phyloP scores from a whole-genome alignment of 2,797 vertebrate genomes.

The Oryzias dopingdopingensis region DNA sequence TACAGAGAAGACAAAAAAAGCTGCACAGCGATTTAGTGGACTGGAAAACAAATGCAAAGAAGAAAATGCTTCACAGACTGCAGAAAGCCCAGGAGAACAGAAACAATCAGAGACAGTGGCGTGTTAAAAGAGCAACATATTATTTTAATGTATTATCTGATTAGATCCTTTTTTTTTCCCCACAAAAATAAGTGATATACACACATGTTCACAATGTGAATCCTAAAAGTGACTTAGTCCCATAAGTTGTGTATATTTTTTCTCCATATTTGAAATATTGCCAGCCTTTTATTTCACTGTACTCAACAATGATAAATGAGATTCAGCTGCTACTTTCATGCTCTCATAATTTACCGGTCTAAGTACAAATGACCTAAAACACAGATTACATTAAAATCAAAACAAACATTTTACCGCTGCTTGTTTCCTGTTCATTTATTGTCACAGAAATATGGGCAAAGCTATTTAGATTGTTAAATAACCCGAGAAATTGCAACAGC shows the following conservation, averaged over 20 bases:
- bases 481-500: neutral
- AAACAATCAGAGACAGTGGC: constrained; percentile 7
- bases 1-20: constrained; percentile 3
- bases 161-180: too few relatives aligned
- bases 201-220: neutral
- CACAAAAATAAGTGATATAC: neutral
- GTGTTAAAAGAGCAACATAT: neutral
- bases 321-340: constrained; percentile 8
- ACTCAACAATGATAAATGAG: constrained; percentile 19
- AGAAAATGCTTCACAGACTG: constrained; percentile 1
- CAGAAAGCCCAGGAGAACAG: constrained; percentile 5
- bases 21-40: neutral
- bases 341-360: constrained; percentile 8
- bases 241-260: constrained; percentile 4
- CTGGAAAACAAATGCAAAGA: constrained; percentile 10
- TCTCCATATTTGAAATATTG: constrained; percentile 7
- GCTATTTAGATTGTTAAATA: constrained; percentile 9
- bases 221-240: neutral
- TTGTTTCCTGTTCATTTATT: constrained; percentile 5
- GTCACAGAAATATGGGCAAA: constrained; percentile 6
- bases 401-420: constrained; percentile 4
- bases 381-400: constrained; percentile 17
- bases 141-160: too few relatives aligned
- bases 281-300: constrained; percentile 7
- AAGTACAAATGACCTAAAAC: constrained; percentile 22